Base-by-base conservation (phyloP, 2,113 vertebrate species). In the Sorex fumeus region DNA sequence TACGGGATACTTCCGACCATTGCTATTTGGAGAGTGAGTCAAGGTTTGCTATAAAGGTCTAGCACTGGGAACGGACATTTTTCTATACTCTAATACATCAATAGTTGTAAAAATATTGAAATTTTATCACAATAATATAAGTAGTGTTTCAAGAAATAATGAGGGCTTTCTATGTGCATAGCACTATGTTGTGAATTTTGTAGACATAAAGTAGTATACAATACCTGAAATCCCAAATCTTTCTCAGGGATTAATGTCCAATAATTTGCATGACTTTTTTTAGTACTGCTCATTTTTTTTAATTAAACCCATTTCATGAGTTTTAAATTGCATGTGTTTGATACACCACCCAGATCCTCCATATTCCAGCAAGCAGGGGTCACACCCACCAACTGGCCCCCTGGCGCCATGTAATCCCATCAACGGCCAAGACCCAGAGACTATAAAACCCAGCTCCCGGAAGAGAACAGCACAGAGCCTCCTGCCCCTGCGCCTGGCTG, bases 101-200 rank as follows among this genome's bases (percentile, higher is more conserved):
- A 6, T 79, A 86, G 85, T 90, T 95, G 50, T 81, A 78, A 95
- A 91, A 91, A 91, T 75, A n/a, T 67, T 72, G 34, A 94, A 45
- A 4, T 84, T 93, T 94, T 87, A 87, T 66, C 50, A 79, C 30
- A 85, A 87, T 75, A 79, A 78, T 36, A 28, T 70, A 40, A 87
- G 23, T 3, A 70, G 36, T 60, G 8, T 16, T 25, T 83, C 82
- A 84, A 81, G 50, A 87, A 80, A 62, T 67, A 78, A 45, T 45
- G 4, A 71, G 4, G 45, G 16, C 30, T 75, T 71, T 25, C 53
- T 57, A 23, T 27, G 21, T 45, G 27, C 8, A 7, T 21, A 36
- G 30, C 9, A 75, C 47, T 23, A 2, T 50, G 30, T 1, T 43
- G 1, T 67, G 12, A 15, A 23, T 60, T 3, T 2, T 34, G 74